Base-by-base conservation (phyloP, 2,888 invertebrate species). In the Apamea epomidion region DNA sequence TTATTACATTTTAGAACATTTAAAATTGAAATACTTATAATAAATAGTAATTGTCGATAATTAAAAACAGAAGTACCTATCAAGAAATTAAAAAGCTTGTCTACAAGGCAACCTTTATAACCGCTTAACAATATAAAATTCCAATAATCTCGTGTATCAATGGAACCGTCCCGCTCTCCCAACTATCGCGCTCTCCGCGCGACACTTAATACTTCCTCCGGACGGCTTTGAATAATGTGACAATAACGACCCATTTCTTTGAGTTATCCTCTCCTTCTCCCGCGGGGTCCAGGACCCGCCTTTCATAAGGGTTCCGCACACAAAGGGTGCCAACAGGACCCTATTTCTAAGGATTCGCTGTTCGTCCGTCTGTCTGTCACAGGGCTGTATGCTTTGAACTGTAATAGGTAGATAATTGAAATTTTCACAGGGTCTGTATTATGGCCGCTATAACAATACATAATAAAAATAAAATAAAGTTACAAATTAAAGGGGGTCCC, bases 171-270 rank as follows among this genome's bases (percentile, higher is more conserved):
- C 75, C 82, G 32, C 25, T 89, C 91, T 90, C 91, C 90, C 91
- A 90, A 87, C 83, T 87, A 90, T 93, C 94, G 93, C 94, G 68
- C 72, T 94, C 95, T 94, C 94, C 90, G 92, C 93, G 92, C 94
- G 96, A 95, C 96, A 96, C 94, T 89, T 96, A 96, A 96, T 96
- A 96, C 96, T 96, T 96, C 96, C 96, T 95, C 90, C 85, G 58
- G 71, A 42, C 71, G 80, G 79, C 81, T 89, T 93, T 94, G 93
- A 94, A 95, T 95, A 94, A 94, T 94, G 91, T 86, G 89, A 90
- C 91, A 91, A 93, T 92, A 93, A 92, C 92, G 87, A 89, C 84
- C 92, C 93, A 92, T 94, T 93, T 91, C 89, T 93, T 90, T 94
- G 94, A 95, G 91, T 94, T 95, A 95, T 94, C 85, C 86, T 83